Evolutionary conservation across 1,140 invertebrate genomes (phyloP), one percentile per base, ranked within the genome.

Genomic region (Bursaphelenchus mucronatus): DNA sequence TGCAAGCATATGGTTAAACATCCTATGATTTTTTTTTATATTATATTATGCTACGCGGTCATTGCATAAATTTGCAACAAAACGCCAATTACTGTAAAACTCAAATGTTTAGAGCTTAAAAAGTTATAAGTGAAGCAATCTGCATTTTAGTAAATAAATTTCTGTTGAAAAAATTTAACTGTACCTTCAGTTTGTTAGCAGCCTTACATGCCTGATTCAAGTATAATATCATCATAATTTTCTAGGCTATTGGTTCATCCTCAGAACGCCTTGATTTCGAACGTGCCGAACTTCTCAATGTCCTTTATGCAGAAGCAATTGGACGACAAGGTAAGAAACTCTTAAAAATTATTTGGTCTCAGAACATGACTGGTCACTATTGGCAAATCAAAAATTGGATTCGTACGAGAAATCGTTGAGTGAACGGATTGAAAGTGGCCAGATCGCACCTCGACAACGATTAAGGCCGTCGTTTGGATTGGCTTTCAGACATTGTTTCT

Each of bases 331-430:
- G 61, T 62, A n/a, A 63, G 58, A 44, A 1, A 4, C 39, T 21
- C 1, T 30, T 30, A 55, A 15, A n/a, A 30, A 11, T 63, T 65
- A 61, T 39, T 21, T 63, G 13, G 13, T 1, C 64, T 61, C 17
- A 63, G 61, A 63, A 65, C 61, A 63, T 41, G 61, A 63, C 41
- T 63, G 61, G 61, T 55, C 55, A n/a, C 43, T 64, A 13, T 45
- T 63, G 21, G 61, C 61, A 1, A 63, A 63, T 30, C 30, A n/a
- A 17, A 63, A 63, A 8, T 58, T 63, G 13, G 61, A 63, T 58
- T 63, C 61, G 10, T 63, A 63, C 8, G 61, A 63, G 41, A 13
- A 58, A n/a, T 63, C 61, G 13, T n/a, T 63, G 39, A 11, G 21
- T 17, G 62, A 63, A 8, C 57, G 40, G 13, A 39, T 44, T 5